Evolutionary conservation across 1,140 invertebrate species (phyloP), one percentile per base, ranked within the genome.

Genomic region (Pseudomyrmex flavicornis): DNA sequence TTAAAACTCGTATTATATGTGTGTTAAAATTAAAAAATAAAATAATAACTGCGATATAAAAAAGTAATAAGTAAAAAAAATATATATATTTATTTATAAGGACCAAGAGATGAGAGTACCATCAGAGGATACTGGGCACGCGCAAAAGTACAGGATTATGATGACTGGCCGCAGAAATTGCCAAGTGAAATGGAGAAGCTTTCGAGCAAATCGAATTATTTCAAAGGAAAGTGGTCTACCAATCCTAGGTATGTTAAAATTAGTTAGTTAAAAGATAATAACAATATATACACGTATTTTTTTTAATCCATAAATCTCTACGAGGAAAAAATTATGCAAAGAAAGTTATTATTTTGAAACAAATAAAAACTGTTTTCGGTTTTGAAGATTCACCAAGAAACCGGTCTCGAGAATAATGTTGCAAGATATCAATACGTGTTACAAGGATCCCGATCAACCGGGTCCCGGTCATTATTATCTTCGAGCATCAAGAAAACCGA

Each of bases 381-480:
- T 15, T 12, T 26, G 8, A 13, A 90, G 89, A 61, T 90, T 89
- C 20, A 59, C 83, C 0, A 90, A 90, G n/a, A 75, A 56, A 20
- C 54, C 79, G 9, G 69, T 80, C 1, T 35, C 26, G 2, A 85
- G 87, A 15, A 35, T 75, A 3, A 48, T 83, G 58, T 56, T 88
- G 15, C 76, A 84, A 12, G 35, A 90, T 10, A n/a, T 82, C 8
- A 76, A 72, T 2, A 35, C 82, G 26, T 87, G 87, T 48, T 90
- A 90, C 26, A 88, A 83, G n/a, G 69, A 90, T 8, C 85, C 89
- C 0, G 50, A 73, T 9, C 56, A 84, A 0, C 89, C 87, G 8
- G 89, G 89, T 9, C 89, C 89, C 9, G 73, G 73, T 0, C 61
- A 85, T 26, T 90, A 90, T 8, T 35, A 84, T 13, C 83, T 80